phyloP scores from a whole-genome alignment of 2,888 invertebrate genomes.

The Apomyelois bistriatella region DNA sequence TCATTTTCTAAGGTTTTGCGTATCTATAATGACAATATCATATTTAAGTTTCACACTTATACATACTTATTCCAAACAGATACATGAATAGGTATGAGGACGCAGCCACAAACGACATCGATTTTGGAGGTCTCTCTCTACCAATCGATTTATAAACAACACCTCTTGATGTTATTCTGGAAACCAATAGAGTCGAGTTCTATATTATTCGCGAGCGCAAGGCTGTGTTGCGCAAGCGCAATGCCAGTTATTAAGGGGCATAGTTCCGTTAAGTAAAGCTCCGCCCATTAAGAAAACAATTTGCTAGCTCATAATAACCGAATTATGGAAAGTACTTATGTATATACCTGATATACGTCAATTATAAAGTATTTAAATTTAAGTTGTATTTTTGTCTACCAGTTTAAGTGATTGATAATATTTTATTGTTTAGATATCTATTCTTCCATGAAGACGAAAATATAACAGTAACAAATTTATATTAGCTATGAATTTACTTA shows the following conservation, averaged over 20 bases:
- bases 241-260: neutral
- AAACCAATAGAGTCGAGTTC: slow-evolving; percentile 26
- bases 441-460: too few relatives aligned
- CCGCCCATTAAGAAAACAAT: too few relatives aligned
- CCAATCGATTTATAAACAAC: neutral
- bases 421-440: too few relatives aligned
- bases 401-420: too few relatives aligned
- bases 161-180: slow-evolving; percentile 3
- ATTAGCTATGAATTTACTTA: too few relatives aligned
- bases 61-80: neutral
- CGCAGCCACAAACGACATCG: neutral
- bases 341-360: too few relatives aligned
- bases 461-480: too few relatives aligned
- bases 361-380: too few relatives aligned
- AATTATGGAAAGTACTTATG: too few relatives aligned
- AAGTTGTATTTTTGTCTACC: too few relatives aligned
- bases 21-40: neutral
- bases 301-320: too few relatives aligned
- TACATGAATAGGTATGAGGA: slow-evolving; percentile 1
- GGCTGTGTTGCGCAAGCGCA: slow-evolving; percentile 66
- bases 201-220: slow-evolving; percentile 71
- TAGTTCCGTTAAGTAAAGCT: neutral
- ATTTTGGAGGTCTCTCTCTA: neutral
- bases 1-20: neutral
- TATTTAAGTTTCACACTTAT: slow-evolving; percentile 3